Conservation (phyloP, 2,113 vertebrate genomes). For the Neopipo cinnamomea region DNA sequence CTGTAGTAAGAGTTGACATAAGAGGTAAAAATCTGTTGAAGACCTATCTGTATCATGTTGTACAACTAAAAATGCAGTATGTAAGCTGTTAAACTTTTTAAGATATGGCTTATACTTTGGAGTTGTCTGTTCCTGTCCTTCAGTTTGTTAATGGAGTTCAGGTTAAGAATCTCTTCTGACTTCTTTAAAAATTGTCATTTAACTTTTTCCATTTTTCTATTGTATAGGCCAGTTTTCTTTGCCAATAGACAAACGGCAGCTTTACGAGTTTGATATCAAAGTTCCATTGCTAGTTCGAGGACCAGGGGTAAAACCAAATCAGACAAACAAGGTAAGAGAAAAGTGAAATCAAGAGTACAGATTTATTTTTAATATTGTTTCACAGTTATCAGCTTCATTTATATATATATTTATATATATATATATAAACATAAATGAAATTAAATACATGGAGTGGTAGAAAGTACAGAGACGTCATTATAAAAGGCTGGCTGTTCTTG, state of each 20-base stretch:
- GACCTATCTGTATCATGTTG: background rate
- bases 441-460: background rate
- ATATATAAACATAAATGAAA: background rate
- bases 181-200: background rate
- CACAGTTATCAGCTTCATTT: background rate
- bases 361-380: background rate
- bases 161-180: background rate
- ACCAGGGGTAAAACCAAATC: slow-evolving; percentile 91
- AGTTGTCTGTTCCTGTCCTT: background rate
- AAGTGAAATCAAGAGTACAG: background rate
- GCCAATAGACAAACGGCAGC: slow-evolving; percentile 94
- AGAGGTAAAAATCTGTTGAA: background rate
- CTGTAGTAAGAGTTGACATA: background rate
- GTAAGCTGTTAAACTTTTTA: background rate
- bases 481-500: background rate
- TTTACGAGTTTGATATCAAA: slow-evolving; percentile 97
- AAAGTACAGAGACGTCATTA: background rate
- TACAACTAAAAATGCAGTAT: background rate
- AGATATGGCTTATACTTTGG: background rate
- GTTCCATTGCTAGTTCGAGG: slow-evolving; percentile 94
- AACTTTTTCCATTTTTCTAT: background rate
- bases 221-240: slow-evolving; percentile 93
- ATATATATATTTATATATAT: background rate
- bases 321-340: slow-evolving; percentile 83
- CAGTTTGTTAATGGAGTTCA: background rate